These are phyloP conservation scores for Austrofundulus limnaeus DNA, from an alignment of 2,113 vertebrate species.

Conservation along the genomic window DNA sequence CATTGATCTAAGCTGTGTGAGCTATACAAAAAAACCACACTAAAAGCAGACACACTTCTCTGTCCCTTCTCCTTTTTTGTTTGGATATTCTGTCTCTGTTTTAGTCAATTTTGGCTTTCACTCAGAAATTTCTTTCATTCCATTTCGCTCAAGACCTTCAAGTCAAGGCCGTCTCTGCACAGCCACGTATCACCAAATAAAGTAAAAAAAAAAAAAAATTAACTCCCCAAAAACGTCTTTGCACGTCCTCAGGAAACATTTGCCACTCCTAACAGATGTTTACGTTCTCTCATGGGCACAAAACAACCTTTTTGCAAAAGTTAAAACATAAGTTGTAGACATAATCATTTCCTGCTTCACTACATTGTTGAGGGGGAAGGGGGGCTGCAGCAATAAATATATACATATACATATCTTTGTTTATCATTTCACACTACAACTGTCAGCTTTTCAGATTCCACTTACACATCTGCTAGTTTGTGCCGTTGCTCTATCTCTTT, in stretches of 20 bases:
- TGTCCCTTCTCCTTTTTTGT: slow-evolving; percentile 29
- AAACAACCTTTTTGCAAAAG: slow-evolving; percentile 23
- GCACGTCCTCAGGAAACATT: slow-evolving; percentile 47
- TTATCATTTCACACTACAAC: neutral
- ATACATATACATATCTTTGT: neutral
- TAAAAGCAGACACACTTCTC: slow-evolving; percentile 22
- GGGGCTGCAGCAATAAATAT: neutral
- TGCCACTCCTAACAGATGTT: slow-evolving; percentile 20
- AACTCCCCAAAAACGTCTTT: slow-evolving; percentile 22
- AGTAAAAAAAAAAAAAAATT: neutral
- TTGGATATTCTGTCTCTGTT: slow-evolving; percentile 40
- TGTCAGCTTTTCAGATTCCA: neutral
- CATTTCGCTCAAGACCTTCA: slow-evolving; percentile 53
- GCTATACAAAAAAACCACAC: neutral
- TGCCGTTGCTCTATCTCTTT: slow-evolving; percentile 47
- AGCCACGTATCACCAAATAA: neutral
- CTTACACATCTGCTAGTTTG: slow-evolving; percentile 4
- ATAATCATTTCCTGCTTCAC: neutral
- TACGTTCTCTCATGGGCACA: slow-evolving; percentile 11
- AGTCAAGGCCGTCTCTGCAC: slow-evolving; percentile 49
- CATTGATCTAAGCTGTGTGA: too few species aligned
- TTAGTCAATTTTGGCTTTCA: slow-evolving; percentile 40
- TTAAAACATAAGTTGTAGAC: neutral
- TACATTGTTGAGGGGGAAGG: neutral
- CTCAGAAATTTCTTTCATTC: slow-evolving; percentile 68